These are phyloP conservation scores for Tetragonisca angustula DNA, from an alignment of 2,888 invertebrate species.

Conservation along the genomic window DNA sequence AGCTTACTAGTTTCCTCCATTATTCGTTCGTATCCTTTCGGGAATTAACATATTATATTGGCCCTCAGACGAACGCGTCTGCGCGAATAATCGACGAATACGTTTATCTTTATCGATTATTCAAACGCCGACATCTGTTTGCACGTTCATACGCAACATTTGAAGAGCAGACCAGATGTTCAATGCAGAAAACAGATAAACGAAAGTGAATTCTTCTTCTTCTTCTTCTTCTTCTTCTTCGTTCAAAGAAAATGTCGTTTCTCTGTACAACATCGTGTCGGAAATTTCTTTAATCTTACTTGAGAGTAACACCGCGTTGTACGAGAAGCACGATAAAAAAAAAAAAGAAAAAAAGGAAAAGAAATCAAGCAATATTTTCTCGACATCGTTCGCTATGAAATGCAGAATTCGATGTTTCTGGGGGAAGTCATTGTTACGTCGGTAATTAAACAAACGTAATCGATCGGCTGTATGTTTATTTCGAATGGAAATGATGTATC, in stretches of 20 bases:
- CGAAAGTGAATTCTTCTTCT: neutral
- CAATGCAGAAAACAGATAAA: neutral
- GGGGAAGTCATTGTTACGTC: conserved; percentile 1
- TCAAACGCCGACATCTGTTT: neutral
- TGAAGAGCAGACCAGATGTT: neutral
- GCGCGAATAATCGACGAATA: neutral
- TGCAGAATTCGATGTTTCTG: neutral
- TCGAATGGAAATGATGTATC: conserved; percentile 34
- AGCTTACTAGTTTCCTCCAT: conserved; percentile 72
- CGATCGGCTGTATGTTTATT: conserved; percentile 43
- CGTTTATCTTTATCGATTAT: conserved; percentile 33
- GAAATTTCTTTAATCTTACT: too few species aligned
- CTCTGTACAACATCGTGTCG: too few species aligned
- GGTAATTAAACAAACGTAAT: conserved; percentile 26
- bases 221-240: too few species aligned
- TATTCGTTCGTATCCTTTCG: conserved; percentile 55
- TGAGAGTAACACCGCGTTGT: too few species aligned
- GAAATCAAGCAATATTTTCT: neutral
- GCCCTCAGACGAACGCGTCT: neutral
- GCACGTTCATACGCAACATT: neutral
- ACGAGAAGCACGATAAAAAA: too few species aligned
- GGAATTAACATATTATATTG: conserved; percentile 63
- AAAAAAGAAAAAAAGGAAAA: too few species aligned
- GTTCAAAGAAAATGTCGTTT: too few species aligned
- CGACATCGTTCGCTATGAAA: neutral